phyloP scores from a whole-genome alignment of 2,113 vertebrate species.

The Lates calcarifer region DNA sequence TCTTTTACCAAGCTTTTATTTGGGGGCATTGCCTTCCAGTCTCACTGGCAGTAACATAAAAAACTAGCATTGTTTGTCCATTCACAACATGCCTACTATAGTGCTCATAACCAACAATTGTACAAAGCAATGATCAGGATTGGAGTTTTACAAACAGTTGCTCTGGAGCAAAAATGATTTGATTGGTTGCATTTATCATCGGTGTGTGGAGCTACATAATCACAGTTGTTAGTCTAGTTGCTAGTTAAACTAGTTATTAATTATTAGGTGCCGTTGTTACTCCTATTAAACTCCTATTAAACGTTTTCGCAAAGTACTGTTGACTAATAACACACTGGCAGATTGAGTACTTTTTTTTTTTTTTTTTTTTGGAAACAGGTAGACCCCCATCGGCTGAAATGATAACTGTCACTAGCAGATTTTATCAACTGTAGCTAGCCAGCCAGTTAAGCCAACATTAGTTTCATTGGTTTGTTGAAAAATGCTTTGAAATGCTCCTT shows the following conservation, averaged over 20 bases:
- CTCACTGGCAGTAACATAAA: not conserved
- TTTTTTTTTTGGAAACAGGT: no score
- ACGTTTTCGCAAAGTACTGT: not conserved
- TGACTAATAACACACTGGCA: no score
- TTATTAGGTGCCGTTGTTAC: not conserved
- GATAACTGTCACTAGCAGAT: no score
- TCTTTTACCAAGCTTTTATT: not conserved
- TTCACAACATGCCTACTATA: not conserved
- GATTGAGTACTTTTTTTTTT: no score
- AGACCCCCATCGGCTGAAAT: no score
- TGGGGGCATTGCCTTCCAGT: not conserved
- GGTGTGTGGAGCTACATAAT: not conserved
- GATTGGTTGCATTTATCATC: not conserved
- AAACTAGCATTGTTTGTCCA: not conserved
- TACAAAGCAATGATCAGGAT: not conserved
- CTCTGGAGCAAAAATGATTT: not conserved
- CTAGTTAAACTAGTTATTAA: not conserved
- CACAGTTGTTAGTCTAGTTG: not conserved
- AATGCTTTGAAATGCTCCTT: not conserved
- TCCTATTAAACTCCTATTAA: not conserved
- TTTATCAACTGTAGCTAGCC: no score
- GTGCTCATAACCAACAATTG: not conserved
- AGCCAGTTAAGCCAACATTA: no score
- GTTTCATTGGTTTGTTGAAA: no score
- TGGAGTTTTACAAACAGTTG: constrained; percentile 1